Base-by-base conservation (phyloP, 2,888 invertebrate genomes). In the Lasioglossum figueresi region DNA sequence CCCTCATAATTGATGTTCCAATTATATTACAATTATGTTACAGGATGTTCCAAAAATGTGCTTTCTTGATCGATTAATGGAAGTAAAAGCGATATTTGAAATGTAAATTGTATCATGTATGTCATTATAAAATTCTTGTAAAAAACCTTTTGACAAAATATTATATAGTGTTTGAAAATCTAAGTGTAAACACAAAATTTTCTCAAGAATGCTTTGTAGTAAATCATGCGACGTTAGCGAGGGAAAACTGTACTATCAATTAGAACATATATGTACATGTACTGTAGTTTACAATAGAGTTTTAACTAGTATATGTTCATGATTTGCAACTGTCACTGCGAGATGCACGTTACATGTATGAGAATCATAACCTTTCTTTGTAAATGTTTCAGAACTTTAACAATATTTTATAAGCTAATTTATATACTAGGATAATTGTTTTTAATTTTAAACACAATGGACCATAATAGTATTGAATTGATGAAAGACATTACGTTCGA, bases 401-500 rank as follows among this genome's bases (percentile, higher is more conserved):
- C 37, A 72, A 37, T 70, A 74, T 63, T 56, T 52, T 66, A 12
- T 12, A 16, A 75, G n/a, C 19, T 76, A 31, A 40, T 84, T 79
- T 76, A 45, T 66, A 31, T 66, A 31, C 43, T n/a, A 6, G 34
- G 1, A 1, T n/a, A 31, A 63, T 48, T 45, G 8, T 31, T 70
- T 40, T 72, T 52, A 34, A 56, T 48, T 66, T 59, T 23, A 10
- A 37, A 82, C 40, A 83, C 16, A 16, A 94, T 94, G 94, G 92
- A 94, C 89, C 89, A 90, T 80, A 86, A 81, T 56, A 91, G 92
- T 83, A 80, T 89, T 74, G 88, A 92, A 84, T 88, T 94, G 71
- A 93, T 93, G 93, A 92, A 94, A 5, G 93, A 94, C 72, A 83
- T 92, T 73, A 88, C 88, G 72, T 88, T 91, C 72, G 93, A 93